Evolutionary conservation across 2,797 vertebrate genomes (phyloP).

Genomic region (Simalia tracyae): DNA sequence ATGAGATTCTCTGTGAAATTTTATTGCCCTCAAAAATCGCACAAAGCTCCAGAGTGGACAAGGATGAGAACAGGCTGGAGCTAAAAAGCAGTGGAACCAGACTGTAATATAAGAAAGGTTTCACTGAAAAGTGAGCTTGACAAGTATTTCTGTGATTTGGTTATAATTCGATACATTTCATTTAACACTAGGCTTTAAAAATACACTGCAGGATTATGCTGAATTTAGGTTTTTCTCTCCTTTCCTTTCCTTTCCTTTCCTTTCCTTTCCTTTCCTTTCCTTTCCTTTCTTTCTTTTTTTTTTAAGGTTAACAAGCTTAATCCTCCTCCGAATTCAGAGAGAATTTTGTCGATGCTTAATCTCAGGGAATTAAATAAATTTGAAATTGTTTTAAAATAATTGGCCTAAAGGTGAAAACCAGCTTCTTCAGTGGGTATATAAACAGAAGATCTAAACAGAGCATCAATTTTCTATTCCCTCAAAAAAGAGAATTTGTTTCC

Average conservation of each 20-base stretch:
- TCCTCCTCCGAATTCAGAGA: not conserved
- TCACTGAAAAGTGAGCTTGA: not conserved
- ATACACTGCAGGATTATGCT: not conserved
- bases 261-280: too few species aligned
- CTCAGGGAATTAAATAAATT: slow-evolving; percentile 16
- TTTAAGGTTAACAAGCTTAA: not conserved
- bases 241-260: too few species aligned
- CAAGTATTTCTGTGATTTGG: not conserved
- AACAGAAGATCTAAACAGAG: slow-evolving; percentile 5
- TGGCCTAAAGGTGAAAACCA: not conserved
- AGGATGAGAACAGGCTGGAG: not conserved
- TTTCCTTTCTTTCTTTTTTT: not conserved
- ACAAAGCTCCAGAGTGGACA: not conserved
- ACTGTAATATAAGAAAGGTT: not conserved
- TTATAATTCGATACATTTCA: not conserved
- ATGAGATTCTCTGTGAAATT: not conserved
- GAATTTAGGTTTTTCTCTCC: not conserved
- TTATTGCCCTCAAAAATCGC: not conserved
- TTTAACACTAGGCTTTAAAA: not conserved
- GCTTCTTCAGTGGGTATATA: not conserved
- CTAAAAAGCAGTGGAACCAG: not conserved
- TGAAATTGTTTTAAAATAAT: slow-evolving; percentile 9
- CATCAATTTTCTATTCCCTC: not conserved
- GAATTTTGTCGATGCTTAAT: slow-evolving; percentile 20
- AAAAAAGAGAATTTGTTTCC: not conserved